phyloP scores from a whole-genome alignment of 2,797 vertebrate genomes.

The Discoglossus pictus region DNA sequence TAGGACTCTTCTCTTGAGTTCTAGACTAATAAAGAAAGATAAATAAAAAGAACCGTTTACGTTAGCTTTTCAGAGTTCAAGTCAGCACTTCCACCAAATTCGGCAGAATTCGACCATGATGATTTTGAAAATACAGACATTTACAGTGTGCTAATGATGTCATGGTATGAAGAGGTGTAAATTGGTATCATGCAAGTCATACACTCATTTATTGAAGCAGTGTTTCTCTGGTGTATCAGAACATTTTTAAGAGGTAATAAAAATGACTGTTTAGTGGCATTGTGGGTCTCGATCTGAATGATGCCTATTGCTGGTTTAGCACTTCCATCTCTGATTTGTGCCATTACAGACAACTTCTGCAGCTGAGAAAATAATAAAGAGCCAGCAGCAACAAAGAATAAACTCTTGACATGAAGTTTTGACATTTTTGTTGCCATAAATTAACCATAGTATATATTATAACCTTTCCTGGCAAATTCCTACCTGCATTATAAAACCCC shows the following conservation, averaged over 20 bases:
- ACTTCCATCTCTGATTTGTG: conserved; percentile 30
- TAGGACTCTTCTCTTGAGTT: too few relatives aligned
- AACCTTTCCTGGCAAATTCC: conserved; percentile 43
- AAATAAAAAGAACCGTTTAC: too few relatives aligned
- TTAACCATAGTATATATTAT: conserved; percentile 43
- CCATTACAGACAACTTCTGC: conserved; percentile 15
- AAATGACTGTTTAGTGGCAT: conserved; percentile 32
- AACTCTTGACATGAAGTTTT: conserved; percentile 37
- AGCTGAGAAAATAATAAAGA: conserved; percentile 17
- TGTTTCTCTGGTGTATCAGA: too few relatives aligned
- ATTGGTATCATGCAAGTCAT: conserved; percentile 17
- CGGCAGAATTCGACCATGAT: too few relatives aligned
- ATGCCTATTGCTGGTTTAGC: conserved; percentile 22
- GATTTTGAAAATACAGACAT: too few relatives aligned
- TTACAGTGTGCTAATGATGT: too few relatives aligned
- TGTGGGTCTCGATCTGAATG: conserved; percentile 1
- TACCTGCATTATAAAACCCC: conserved; percentile 43
- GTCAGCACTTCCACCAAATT: too few relatives aligned
- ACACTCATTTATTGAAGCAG: neutral
- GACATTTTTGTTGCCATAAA: conserved; percentile 43
- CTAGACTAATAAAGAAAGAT: too few relatives aligned
- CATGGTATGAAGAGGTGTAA: neutral
- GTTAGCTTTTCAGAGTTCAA: too few relatives aligned
- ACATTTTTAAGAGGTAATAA: conserved; percentile 21
- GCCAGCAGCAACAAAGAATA: conserved; percentile 27